Evolutionary conservation across 2,888 invertebrate species (phyloP).

Genomic region (Leptura quadrifasciata): DNA sequence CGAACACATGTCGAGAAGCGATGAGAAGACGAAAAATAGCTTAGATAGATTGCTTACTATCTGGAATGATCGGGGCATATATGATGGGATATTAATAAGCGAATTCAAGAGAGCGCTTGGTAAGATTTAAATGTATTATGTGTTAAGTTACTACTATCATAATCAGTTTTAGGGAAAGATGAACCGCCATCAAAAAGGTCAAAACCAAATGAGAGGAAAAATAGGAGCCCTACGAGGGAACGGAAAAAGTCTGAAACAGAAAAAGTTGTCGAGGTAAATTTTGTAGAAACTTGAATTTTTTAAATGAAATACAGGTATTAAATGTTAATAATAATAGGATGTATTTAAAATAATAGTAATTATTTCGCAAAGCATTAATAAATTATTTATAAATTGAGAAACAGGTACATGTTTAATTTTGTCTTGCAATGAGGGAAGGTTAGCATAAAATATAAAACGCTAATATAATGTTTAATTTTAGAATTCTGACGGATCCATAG

Average conservation of each 20-base stretch:
- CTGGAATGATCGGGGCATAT: slow-evolving; percentile 95
- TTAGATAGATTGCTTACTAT: slow-evolving; percentile 89
- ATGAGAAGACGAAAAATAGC: slow-evolving; percentile 88
- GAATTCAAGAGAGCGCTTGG: slow-evolving; percentile 83
- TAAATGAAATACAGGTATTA: too few species aligned
- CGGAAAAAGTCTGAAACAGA: slow-evolving; percentile 76
- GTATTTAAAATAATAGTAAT: too few species aligned
- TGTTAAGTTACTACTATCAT: slow-evolving; percentile 8
- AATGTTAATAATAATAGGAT: too few species aligned
- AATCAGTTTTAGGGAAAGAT: slow-evolving; percentile 71
- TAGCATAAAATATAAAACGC: too few species aligned
- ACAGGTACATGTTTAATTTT: too few species aligned
- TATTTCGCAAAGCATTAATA: too few species aligned
- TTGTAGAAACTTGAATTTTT: too few species aligned
- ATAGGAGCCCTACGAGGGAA: slow-evolving; percentile 68
- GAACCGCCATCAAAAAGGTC: slow-evolving; percentile 75
- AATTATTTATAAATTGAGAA: too few species aligned
- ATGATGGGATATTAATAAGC: slow-evolving; percentile 86
- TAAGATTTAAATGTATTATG: slow-evolving; percentile 62
- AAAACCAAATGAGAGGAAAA: slow-evolving; percentile 72
- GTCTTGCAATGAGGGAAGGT: too few species aligned
- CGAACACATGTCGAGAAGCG: slow-evolving; percentile 86
- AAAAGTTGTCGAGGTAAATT: slow-evolving; percentile 66
- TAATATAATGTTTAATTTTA: slow-evolving; percentile 61
- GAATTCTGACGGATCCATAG: slow-evolving; percentile 82